Evolutionary conservation across 2,113 vertebrate species (phyloP).

Genomic region (Lepus americanus): DNA sequence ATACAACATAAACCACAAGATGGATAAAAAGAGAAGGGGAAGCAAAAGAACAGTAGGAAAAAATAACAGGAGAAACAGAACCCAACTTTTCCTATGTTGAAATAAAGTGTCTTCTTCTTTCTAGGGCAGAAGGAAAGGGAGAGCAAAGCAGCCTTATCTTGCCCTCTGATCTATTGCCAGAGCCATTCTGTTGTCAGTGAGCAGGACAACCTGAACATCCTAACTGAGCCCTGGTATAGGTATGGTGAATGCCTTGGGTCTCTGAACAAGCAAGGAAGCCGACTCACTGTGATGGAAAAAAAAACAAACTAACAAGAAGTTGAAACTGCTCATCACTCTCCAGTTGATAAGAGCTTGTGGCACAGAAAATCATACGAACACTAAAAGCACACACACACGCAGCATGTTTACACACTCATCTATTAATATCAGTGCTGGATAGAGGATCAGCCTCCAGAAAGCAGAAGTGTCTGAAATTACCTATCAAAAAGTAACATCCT

Average conservation of each 20-base stretch:
- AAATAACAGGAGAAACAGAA: neutral
- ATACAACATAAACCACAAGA: neutral
- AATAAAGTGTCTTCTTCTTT: neutral
- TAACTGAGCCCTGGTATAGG: neutral
- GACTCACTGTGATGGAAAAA: neutral
- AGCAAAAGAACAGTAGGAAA: neutral
- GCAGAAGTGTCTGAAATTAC: conserved; percentile 81
- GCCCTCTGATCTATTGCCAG: neutral
- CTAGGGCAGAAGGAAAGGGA: neutral
- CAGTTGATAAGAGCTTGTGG: conserved; percentile 57
- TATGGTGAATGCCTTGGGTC: conserved; percentile 4
- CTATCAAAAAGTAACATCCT: conserved; percentile 75
- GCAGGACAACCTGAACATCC: neutral
- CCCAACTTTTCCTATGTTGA: neutral
- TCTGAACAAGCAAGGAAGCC: conserved; percentile 19
- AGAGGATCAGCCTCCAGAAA: conserved; percentile 65
- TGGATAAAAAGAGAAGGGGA: neutral
- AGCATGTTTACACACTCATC: conserved; percentile 52
- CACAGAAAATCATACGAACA: conserved; percentile 64
- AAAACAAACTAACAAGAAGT: conserved; percentile 28
- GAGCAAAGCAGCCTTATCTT: neutral
- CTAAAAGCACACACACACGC: conserved; percentile 59
- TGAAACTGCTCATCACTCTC: conserved; percentile 6
- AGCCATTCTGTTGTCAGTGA: neutral
- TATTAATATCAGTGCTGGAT: conserved; percentile 71